A percentile compares a stretch with the other conserved stretches of the same genome.
Conservation (phyloP, 2,113 vertebrate species). For the Nothobranchius kuhntae region DNA sequence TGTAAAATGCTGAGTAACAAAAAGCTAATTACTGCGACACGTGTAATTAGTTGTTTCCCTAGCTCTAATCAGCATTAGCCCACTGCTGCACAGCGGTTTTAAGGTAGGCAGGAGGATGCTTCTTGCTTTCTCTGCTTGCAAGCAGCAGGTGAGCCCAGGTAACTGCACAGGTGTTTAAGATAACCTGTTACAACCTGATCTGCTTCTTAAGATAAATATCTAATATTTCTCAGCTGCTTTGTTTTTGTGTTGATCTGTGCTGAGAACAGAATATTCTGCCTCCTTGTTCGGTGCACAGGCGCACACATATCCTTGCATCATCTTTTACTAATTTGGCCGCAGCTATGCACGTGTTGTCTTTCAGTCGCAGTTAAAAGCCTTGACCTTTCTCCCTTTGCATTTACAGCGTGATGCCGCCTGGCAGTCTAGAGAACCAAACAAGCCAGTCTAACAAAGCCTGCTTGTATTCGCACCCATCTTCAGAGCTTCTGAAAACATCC, state of each 20-base stretch:
- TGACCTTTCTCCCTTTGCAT: conserved; percentile 8
- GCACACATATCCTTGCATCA: conserved; percentile 18
- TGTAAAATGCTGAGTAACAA: conserved; percentile 62
- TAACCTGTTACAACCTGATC: conserved; percentile 18
- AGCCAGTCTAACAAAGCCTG: conserved; percentile 13
- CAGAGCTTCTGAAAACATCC: conserved; percentile 30
- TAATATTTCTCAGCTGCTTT: not conserved
- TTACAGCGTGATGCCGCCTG: conserved; percentile 12
- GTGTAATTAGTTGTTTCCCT: conserved; percentile 55
- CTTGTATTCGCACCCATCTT: conserved; percentile 30
- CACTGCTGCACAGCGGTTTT: conserved; percentile 24
- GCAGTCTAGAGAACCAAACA: conserved; percentile 4
- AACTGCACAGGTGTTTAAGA: conserved; percentile 11
- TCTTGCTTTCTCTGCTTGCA: conserved; percentile 12
- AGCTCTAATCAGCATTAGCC: conserved; percentile 32
- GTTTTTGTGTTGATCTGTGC: too few species aligned
- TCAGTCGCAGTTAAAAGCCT: conserved; percentile 15
- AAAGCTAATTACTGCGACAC: conserved; percentile 62
- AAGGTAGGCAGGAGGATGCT: conserved; percentile 1
- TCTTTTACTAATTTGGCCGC: conserved; percentile 10
- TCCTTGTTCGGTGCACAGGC: conserved; percentile 21
- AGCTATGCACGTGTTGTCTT: conserved; percentile 24
- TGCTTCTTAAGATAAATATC: not conserved
- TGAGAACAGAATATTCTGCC: conserved; percentile 5
- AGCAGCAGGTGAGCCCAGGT: not conserved